Conservation (phyloP, 64 coral and sea anemone genomes). For the Dendrophyllia cribrosa region DNA sequence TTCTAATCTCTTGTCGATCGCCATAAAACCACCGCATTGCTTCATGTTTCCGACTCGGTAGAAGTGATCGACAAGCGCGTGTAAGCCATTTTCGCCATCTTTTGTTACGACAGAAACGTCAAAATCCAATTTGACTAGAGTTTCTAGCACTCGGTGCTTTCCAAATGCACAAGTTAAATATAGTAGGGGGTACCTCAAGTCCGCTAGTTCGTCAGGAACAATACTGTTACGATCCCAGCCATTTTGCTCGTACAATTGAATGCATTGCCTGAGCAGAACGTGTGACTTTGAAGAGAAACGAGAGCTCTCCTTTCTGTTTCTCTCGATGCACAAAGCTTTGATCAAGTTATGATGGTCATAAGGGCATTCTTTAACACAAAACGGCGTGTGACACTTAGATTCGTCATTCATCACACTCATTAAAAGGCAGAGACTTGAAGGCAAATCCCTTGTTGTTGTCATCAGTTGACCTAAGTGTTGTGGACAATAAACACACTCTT, state of each 20-base stretch:
- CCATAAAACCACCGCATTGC: slow-evolving; percentile 63
- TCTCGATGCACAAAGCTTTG: slow-evolving; percentile 78
- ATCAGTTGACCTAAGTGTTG: too few relatives aligned
- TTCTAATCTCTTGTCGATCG: slow-evolving; percentile 64
- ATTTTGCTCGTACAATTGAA: slow-evolving; percentile 67
- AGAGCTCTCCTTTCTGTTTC: slow-evolving; percentile 62
- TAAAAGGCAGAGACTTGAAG: not conserved
- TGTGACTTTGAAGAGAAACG: slow-evolving; percentile 67
- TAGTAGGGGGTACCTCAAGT: slow-evolving; percentile 56
- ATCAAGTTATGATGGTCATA: slow-evolving; percentile 72
- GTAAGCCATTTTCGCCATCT: slow-evolving; percentile 68
- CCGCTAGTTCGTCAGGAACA: slow-evolving; percentile 61
- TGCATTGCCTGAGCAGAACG: slow-evolving; percentile 73
- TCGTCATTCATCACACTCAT: slow-evolving; percentile 29
- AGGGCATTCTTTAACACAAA: slow-evolving; percentile 63
- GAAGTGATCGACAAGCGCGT: slow-evolving; percentile 60
- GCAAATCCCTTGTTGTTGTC: too few relatives aligned
- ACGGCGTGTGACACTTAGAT: slow-evolving; percentile 68
- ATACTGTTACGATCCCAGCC: slow-evolving; percentile 74
- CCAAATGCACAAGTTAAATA: slow-evolving; percentile 80
- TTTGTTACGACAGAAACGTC: slow-evolving; percentile 39
- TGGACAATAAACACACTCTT: too few relatives aligned
- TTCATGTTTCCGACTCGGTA: slow-evolving; percentile 68
- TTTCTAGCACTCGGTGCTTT: slow-evolving; percentile 77
- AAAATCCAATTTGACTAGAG: slow-evolving; percentile 73